Evolutionary conservation across 2,113 vertebrate species (phyloP).

Genomic region (Daubentonia madagascariensis): DNA sequence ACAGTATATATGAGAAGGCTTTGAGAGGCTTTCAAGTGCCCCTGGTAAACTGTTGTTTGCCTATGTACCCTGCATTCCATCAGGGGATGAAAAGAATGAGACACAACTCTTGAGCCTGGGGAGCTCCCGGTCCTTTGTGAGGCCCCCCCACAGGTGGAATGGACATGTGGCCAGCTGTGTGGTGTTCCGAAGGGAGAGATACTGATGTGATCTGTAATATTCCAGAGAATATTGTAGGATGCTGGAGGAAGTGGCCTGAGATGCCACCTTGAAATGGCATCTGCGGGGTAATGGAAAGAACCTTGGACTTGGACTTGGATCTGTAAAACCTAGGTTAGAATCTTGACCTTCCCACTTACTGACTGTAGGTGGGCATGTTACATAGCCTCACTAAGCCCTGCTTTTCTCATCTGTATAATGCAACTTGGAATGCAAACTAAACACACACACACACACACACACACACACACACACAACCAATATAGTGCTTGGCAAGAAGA

Average conservation of each 20-base stretch:
- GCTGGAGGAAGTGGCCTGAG: background rate
- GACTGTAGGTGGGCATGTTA: background rate
- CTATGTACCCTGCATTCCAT: background rate
- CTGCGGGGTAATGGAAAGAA: background rate
- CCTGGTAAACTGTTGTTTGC: background rate
- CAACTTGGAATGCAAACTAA: background rate
- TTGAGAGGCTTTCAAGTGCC: background rate
- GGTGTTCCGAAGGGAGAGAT: background rate
- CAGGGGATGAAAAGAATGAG: background rate
- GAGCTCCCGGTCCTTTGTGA: background rate
- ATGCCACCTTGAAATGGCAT: no score
- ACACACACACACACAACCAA: background rate
- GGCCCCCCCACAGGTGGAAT: background rate
- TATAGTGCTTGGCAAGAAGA: background rate
- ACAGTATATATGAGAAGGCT: background rate
- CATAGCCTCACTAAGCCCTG: background rate
- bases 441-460: background rate
- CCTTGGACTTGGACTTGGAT: background rate
- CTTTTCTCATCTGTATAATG: background rate
- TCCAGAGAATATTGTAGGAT: background rate
- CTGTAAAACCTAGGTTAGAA: background rate
- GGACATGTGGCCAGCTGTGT: fast-evolving
- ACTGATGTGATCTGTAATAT: background rate
- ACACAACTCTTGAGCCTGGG: background rate
- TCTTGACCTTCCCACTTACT: background rate